Percentiles rank a stretch among this genome's conserved stretches.
Conservation (phyloP, 37 sponge, comb jelly and placozoan species). For the Hexactinellida sp. region DNA sequence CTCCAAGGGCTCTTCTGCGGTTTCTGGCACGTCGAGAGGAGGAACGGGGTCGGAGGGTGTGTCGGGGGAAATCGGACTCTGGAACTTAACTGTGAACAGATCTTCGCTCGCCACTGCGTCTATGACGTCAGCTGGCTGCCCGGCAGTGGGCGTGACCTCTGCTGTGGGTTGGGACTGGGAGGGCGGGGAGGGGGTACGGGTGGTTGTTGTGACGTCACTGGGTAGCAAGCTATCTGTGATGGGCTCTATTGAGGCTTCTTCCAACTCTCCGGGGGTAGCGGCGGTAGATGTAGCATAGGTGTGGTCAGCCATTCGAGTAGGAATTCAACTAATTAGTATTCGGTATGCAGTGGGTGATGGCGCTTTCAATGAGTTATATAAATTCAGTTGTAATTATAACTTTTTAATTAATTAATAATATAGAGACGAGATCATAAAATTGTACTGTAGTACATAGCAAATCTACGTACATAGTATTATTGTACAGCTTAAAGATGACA, state of each 20-base stretch:
- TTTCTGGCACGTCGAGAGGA: not conserved
- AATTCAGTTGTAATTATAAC: no score
- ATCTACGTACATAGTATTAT: no score
- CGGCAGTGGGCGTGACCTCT: not conserved
- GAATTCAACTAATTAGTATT: no score
- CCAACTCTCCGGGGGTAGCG: not conserved
- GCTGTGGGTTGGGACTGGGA: not conserved
- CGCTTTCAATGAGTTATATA: no score
- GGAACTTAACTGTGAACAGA: not conserved
- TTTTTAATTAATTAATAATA: no score
- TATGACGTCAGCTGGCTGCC: not conserved
- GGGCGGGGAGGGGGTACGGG: not conserved
- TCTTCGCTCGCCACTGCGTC: not conserved
- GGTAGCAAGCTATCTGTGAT: not conserved
- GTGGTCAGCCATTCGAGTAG: no score
- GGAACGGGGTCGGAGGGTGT: not conserved
- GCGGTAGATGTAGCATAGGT: no score
- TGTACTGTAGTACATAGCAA: no score
- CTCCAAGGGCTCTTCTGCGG: not conserved
- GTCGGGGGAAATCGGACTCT: not conserved
- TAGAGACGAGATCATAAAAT: no score
- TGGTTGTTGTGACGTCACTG: not conserved
- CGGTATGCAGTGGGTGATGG: no score
- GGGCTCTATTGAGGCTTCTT: not conserved
- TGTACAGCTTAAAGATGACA: no score